These are phyloP conservation scores for Caenorhabditis virilis DNA, from an alignment of 2,888 invertebrate genomes.

Conservation along the genomic window DNA sequence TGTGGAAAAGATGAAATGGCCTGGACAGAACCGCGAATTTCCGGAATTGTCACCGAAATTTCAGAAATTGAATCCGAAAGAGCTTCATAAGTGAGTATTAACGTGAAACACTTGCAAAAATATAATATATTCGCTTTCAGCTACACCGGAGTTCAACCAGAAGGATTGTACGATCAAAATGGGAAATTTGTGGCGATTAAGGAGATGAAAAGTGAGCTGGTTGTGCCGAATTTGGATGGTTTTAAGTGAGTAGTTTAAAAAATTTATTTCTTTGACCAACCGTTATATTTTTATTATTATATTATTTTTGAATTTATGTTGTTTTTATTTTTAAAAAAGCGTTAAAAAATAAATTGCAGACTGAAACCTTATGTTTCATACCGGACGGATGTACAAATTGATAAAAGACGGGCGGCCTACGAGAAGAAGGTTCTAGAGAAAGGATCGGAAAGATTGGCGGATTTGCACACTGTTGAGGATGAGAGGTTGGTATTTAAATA, in stretches of 20 bases:
- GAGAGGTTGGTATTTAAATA: slow-evolving; percentile 30
- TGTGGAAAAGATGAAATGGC: slow-evolving; percentile 60
- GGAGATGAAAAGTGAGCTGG: slow-evolving; percentile 88
- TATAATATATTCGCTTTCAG: slow-evolving; percentile 14
- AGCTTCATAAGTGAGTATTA: slow-evolving; percentile 44
- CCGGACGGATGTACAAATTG: slow-evolving; percentile 70
- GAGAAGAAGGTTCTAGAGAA: slow-evolving; percentile 54
- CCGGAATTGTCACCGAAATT: slow-evolving; percentile 65
- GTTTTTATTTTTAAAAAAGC: slow-evolving; percentile 5
- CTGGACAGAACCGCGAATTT: slow-evolving; percentile 64
- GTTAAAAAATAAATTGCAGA: slow-evolving; percentile 69
- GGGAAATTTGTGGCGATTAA: slow-evolving; percentile 73
- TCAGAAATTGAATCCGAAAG: slow-evolving; percentile 54
- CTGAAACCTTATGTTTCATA: slow-evolving; percentile 95
- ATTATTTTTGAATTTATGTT: too few relatives aligned
- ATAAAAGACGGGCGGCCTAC: slow-evolving; percentile 55
- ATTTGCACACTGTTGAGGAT: slow-evolving; percentile 59
- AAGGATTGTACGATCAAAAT: slow-evolving; percentile 61
- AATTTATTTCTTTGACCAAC: too few relatives aligned
- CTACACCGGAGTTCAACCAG: slow-evolving; percentile 60
- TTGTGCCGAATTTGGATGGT: slow-evolving; percentile 85
- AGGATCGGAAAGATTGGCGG: slow-evolving; percentile 58
- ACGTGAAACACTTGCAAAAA: background rate
- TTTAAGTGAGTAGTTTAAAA: slow-evolving; percentile 74
- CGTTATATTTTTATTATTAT: too few relatives aligned